A percentile compares a stretch with the other conserved stretches of the same genome.
Conservation (phyloP, 2,888 invertebrate species). For the Eristalis arbustorum region DNA sequence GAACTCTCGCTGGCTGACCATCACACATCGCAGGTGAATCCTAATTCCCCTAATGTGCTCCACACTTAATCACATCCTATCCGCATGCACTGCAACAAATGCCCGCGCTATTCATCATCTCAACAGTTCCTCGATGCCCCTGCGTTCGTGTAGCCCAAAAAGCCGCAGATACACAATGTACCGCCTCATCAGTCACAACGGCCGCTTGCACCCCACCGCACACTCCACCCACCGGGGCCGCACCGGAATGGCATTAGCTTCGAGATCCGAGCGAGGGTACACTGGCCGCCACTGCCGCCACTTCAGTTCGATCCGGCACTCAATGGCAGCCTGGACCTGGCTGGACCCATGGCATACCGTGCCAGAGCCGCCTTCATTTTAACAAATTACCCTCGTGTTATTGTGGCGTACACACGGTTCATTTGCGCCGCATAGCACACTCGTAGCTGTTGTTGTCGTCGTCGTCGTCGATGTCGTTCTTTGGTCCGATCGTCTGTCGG, state of each 20-base stretch:
- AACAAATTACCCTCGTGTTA: slow-evolving; percentile 70
- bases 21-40: slow-evolving; percentile 63
- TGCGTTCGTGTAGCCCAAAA: slow-evolving; percentile 21
- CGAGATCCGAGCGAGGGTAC: slow-evolving; percentile 4
- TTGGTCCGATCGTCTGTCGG: background rate
- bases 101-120: slow-evolving; percentile 65
- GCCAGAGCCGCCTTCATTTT: slow-evolving; percentile 68
- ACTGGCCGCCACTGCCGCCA: slow-evolving; percentile 14
- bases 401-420: slow-evolving; percentile 68
- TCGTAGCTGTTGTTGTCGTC: slow-evolving; percentile 4
- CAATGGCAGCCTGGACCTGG: slow-evolving; percentile 5
- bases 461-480: slow-evolving; percentile 11
- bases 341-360: slow-evolving; percentile 34
- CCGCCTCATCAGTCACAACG: slow-evolving; percentile 65
- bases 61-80: slow-evolving; percentile 69
- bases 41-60: slow-evolving; percentile 70
- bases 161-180: slow-evolving; percentile 47
- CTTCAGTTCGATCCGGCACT: slow-evolving; percentile 55
- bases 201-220: background rate
- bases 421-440: slow-evolving; percentile 59
- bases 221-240: background rate
- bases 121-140: slow-evolving; percentile 57
- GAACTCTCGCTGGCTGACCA: slow-evolving; percentile 26
- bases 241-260: slow-evolving; percentile 53
- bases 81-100: slow-evolving; percentile 55